Percentiles rank a stretch among this genome's conserved stretches.
Conservation (phyloP, 2,797 vertebrate genomes). For the Gouania willdenowi region DNA sequence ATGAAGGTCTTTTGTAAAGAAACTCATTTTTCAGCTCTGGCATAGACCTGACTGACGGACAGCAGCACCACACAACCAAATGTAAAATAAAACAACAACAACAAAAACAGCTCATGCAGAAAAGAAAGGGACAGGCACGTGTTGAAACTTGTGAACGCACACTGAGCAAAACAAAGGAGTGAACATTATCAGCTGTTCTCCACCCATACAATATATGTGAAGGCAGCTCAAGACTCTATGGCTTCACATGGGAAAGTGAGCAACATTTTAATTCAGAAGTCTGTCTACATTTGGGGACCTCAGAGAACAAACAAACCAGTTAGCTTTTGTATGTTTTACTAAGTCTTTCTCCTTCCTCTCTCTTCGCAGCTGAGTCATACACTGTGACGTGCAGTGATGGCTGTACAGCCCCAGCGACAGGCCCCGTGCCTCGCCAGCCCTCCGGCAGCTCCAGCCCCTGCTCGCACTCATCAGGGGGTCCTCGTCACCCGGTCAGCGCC, state of each 20-base stretch:
- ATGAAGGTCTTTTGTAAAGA: no score
- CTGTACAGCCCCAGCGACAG: conserved; percentile 71
- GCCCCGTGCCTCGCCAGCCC: conserved; percentile 72
- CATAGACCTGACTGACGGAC: no score
- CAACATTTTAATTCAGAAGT: conserved; percentile 48
- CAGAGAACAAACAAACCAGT: conserved; percentile 34
- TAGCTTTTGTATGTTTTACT: conserved; percentile 25
- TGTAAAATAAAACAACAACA: no score
- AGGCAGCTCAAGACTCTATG: no score
- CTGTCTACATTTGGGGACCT: conserved; percentile 45
- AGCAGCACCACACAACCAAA: no score
- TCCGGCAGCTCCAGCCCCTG: conserved; percentile 77
- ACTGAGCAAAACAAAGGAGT: no score
- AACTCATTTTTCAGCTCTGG: no score
- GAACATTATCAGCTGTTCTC: no score
- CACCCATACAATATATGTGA: no score
- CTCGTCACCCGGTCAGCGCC: conserved; percentile 78
- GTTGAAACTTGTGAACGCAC: no score
- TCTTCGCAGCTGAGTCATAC: conserved; percentile 74
- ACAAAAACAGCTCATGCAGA: no score
- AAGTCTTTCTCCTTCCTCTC: conserved; percentile 2
- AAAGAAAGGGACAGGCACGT: no score
- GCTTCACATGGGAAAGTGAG: conserved; percentile 58
- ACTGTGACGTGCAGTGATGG: conserved; percentile 78
- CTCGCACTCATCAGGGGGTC: conserved; percentile 67